These are phyloP conservation scores for Coryphaenoides rupestris DNA, from an alignment of 2,113 vertebrate genomes.

Conservation along the genomic window DNA sequence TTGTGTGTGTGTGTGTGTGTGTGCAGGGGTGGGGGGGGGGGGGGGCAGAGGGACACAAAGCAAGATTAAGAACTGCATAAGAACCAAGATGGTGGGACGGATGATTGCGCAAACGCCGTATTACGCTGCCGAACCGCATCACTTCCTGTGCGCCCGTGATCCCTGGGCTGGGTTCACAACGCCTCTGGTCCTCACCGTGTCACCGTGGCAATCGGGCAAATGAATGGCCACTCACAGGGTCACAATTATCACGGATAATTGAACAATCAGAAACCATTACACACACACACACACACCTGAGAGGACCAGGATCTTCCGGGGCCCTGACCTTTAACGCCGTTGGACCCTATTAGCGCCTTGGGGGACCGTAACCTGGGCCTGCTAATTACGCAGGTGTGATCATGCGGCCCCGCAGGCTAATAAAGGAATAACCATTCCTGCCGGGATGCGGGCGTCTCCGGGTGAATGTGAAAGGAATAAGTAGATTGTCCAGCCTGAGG, in stretches of 20 bases:
- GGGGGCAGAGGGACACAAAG: slow-evolving; percentile 4
- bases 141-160: no score
- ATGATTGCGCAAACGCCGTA: no score
- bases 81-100: slow-evolving; percentile 4
- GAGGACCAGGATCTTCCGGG: slow-evolving; percentile 14
- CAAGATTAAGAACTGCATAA: slow-evolving; percentile 14
- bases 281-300: slow-evolving; percentile 32
- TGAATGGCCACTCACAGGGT: slow-evolving; percentile 15
- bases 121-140: neutral
- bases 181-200: slow-evolving; percentile 18
- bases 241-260: slow-evolving; percentile 38
- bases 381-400: slow-evolving; percentile 37
- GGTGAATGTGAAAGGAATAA: slow-evolving; percentile 9
- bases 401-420: slow-evolving; percentile 31
- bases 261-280: slow-evolving; percentile 51
- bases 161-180: slow-evolving; percentile 8
- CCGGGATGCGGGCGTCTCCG: slow-evolving; percentile 19
- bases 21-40: slow-evolving; percentile 8
- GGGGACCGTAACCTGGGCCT: slow-evolving; percentile 24
- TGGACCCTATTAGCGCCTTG: slow-evolving; percentile 33
- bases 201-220: neutral
- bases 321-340: slow-evolving; percentile 39
- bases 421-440: slow-evolving; percentile 29
- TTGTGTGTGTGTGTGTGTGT: no score
- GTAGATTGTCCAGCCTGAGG: neutral